Conservation (phyloP, 2,113 vertebrate species). For the Colaptes auratus region DNA sequence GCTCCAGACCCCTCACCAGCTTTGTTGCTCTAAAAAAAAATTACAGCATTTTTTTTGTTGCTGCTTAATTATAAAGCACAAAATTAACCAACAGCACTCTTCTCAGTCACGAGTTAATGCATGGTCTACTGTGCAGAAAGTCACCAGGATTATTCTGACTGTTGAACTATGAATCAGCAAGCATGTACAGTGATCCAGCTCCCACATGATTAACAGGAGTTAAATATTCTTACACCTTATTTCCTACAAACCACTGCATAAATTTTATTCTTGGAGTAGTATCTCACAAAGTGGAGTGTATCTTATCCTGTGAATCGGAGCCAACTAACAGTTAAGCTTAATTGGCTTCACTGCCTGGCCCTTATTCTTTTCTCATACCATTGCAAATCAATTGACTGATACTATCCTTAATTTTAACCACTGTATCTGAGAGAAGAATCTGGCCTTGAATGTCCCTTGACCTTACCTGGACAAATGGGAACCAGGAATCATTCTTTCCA, state of each 20-base stretch:
- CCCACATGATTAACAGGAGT: background rate
- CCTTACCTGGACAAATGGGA: background rate
- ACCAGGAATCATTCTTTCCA: background rate
- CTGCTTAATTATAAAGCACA: background rate
- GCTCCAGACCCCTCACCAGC: too few species aligned
- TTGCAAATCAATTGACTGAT: background rate
- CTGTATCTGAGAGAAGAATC: background rate
- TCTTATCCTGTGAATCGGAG: background rate
- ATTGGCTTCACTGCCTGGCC: background rate
- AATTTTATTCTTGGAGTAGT: background rate
- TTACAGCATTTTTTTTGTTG: background rate
- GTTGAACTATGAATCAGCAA: background rate
- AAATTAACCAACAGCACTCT: background rate
- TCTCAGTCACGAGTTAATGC: background rate
- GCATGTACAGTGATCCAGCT: fast-evolving
- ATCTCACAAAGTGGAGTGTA: background rate
- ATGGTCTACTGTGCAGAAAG: background rate
- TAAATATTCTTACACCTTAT: background rate
- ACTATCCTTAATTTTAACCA: background rate
- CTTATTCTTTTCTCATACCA: background rate
- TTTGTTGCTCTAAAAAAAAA: background rate
- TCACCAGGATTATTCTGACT: background rate
- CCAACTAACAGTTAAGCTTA: background rate
- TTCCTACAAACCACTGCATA: background rate
- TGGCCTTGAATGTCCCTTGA: background rate